These are phyloP conservation scores for Tonatia bakeri DNA, from an alignment of 2,113 vertebrate genomes.

Conservation along the genomic window DNA sequence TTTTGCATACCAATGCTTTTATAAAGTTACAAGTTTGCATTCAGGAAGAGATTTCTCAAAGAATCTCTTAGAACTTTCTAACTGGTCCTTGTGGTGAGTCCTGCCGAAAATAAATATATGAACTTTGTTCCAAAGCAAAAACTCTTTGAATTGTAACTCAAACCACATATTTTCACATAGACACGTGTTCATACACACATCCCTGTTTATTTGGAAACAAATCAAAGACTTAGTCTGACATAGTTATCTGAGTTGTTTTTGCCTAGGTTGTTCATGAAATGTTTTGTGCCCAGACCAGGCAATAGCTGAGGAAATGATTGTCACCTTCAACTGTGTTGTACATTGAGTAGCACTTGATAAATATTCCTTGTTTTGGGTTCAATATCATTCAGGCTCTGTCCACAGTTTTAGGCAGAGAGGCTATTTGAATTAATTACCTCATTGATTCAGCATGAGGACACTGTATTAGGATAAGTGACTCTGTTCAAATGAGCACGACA, in stretches of 20 bases:
- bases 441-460: neutral
- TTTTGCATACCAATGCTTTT: neutral
- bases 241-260: neutral
- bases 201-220: neutral
- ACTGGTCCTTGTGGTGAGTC: neutral
- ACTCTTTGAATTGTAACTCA: neutral
- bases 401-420: neutral
- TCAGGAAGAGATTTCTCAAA: neutral
- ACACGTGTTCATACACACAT: too few species aligned
- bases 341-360: neutral
- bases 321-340: neutral
- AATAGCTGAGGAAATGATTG: neutral
- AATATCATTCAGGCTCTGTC: neutral
- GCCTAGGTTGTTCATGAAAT: neutral
- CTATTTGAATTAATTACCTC: conserved; percentile 14
- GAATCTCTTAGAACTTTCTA: neutral
- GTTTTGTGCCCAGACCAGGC: neutral
- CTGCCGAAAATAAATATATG: neutral
- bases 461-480: neutral
- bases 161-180: neutral
- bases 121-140: neutral
- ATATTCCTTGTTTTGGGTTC: neutral
- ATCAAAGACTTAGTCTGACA: neutral
- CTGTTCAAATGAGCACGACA: neutral
- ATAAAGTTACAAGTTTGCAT: neutral